phyloP scores from a whole-genome alignment of 2,888 invertebrate species.

The Cheilosia pagana region DNA sequence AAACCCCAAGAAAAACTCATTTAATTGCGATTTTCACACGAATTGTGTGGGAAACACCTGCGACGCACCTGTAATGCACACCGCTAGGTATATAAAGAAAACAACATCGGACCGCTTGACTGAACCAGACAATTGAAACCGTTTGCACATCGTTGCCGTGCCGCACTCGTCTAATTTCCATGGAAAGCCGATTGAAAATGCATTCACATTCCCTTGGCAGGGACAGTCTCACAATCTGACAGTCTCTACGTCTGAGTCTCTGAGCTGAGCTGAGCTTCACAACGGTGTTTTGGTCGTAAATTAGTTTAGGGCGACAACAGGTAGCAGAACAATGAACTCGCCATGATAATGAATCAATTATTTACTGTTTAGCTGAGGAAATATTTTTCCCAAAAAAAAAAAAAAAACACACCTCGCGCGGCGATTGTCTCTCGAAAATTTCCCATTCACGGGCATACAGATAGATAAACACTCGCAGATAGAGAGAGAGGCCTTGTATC shows the following conservation, averaged over 20 bases:
- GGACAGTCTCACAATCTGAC: neutral
- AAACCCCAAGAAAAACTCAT: constrained; percentile 79
- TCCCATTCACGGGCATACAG: constrained; percentile 62
- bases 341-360: constrained; percentile 74
- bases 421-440: constrained; percentile 56
- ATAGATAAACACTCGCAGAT: constrained; percentile 12
- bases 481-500: constrained; percentile 71
- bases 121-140: constrained; percentile 70
- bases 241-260: neutral
- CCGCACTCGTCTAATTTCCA: constrained; percentile 56
- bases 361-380: constrained; percentile 37
- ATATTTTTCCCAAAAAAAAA: constrained; percentile 53
- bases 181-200: constrained; percentile 66
- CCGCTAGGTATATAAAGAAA: constrained; percentile 76
- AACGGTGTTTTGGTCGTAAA: constrained; percentile 51
- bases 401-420: constrained; percentile 28
- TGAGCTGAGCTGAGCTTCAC: neutral
- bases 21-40: constrained; percentile 82
- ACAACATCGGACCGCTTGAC: constrained; percentile 37
- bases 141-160: constrained; percentile 58
- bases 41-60: constrained; percentile 81
- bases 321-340: constrained; percentile 71
- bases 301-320: constrained; percentile 68
- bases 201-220: constrained; percentile 47
- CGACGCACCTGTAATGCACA: constrained; percentile 81